phyloP scores from a whole-genome alignment of 2,888 invertebrate genomes.

The Temnothorax rugatulus region DNA sequence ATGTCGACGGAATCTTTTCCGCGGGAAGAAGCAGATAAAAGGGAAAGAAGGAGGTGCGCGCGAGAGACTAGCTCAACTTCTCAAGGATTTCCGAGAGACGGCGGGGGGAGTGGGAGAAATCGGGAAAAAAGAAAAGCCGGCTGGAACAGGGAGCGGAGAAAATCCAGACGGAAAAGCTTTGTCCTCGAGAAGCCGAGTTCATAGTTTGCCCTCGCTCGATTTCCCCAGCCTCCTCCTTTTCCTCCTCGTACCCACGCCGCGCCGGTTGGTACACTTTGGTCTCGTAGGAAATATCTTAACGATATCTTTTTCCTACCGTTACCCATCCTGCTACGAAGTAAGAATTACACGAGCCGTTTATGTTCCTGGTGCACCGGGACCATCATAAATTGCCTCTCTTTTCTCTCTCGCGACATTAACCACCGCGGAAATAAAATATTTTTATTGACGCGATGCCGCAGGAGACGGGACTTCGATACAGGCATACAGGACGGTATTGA shows the following conservation, averaged over 20 bases:
- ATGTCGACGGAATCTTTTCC: constrained; percentile 69
- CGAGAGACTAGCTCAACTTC: constrained; percentile 65
- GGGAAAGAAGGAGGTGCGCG: constrained; percentile 23
- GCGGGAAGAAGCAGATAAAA: constrained; percentile 44
- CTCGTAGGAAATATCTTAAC: constrained; percentile 76
- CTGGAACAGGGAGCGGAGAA: constrained; percentile 48
- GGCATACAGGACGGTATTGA: neutral
- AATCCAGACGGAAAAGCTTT: constrained; percentile 76
- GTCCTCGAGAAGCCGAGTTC: constrained; percentile 77
- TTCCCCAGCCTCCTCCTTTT: constrained; percentile 60
- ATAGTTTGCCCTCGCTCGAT: constrained; percentile 79
- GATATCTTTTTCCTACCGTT: constrained; percentile 68
- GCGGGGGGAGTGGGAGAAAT: constrained; percentile 59
- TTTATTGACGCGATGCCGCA: constrained; percentile 42
- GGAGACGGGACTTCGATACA: constrained; percentile 29
- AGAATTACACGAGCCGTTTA: constrained; percentile 65
- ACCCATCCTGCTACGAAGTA: constrained; percentile 41
- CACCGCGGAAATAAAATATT: constrained; percentile 51
- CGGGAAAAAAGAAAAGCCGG: constrained; percentile 60
- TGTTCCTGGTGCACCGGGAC: constrained; percentile 52
- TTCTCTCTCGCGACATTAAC: constrained; percentile 56
- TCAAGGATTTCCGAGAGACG: constrained; percentile 76
- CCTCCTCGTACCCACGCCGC: neutral
- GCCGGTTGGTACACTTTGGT: constrained; percentile 72
- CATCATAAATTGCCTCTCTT: constrained; percentile 50